Percentiles rank a stretch among this genome's conserved stretches.
Evolutionary conservation across 2,797 vertebrate genomes (phyloP).

Genomic region (Cheirogaleus major): DNA sequence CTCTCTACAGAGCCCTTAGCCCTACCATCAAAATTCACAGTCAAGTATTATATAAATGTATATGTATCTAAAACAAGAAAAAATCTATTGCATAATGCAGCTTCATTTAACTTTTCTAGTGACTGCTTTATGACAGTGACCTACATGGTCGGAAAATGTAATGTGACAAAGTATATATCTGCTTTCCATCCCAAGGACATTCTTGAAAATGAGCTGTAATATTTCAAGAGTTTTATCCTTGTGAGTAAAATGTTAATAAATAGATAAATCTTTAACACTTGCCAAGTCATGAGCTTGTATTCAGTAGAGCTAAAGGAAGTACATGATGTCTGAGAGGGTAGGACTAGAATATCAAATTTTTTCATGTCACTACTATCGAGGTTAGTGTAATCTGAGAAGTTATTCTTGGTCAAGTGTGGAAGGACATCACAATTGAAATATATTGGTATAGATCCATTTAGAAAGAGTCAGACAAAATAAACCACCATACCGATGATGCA

Average conservation of each 20-base stretch:
- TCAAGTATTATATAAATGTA: constrained; percentile 58
- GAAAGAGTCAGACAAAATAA: not conserved
- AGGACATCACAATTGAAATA: not conserved
- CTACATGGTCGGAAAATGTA: constrained; percentile 73
- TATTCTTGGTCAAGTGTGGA: constrained; percentile 30
- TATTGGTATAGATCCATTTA: not conserved
- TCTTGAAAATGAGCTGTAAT: constrained; percentile 76
- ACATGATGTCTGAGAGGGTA: not conserved
- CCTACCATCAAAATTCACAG: not conserved
- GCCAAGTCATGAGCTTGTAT: constrained; percentile 62
- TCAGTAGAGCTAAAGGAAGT: constrained; percentile 64
- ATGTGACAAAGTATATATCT: constrained; percentile 70
- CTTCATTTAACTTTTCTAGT: constrained; percentile 68
- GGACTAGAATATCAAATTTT: constrained; percentile 32
- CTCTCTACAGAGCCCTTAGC: not conserved
- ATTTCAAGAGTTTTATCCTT: constrained; percentile 75
- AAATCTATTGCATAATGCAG: constrained; percentile 48
- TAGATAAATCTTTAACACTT: constrained; percentile 76
- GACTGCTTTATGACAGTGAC: constrained; percentile 73
- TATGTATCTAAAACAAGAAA: constrained; percentile 65
- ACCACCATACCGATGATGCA: not conserved
- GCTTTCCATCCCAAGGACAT: constrained; percentile 72
- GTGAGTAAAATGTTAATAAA: constrained; percentile 77
- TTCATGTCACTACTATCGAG: not conserved
- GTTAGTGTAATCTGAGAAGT: not conserved